These are phyloP conservation scores for Acropora tenuis DNA, from an alignment of 64 coral and sea anemone genomes.

Conservation along the genomic window DNA sequence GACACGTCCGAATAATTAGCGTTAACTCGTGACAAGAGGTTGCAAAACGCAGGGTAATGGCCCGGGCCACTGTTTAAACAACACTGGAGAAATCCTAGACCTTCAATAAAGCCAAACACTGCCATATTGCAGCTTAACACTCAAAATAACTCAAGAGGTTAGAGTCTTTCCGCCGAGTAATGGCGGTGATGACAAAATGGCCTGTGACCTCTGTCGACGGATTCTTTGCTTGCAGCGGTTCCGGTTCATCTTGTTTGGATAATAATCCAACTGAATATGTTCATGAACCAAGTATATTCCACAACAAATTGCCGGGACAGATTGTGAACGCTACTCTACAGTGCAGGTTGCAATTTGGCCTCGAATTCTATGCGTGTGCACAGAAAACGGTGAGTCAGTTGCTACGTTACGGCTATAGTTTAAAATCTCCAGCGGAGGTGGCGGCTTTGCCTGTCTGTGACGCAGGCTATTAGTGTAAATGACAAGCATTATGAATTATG, in stretches of 20 bases:
- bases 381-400: conserved; percentile 51
- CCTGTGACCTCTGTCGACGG: neutral
- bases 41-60: too few relatives aligned
- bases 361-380: conserved; percentile 7
- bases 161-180: too few relatives aligned
- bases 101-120: neutral
- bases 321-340: conserved; percentile 71
- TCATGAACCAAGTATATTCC: conserved; percentile 53
- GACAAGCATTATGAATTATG: too few relatives aligned
- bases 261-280: conserved; percentile 51
- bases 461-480: too few relatives aligned
- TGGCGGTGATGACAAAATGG: too few relatives aligned
- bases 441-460: too few relatives aligned
- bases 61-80: too few relatives aligned
- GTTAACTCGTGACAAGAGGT: too few relatives aligned
- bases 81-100: neutral
- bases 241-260: conserved; percentile 60
- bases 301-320: conserved; percentile 73
- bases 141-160: too few relatives aligned
- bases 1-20: too few relatives aligned
- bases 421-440: too few relatives aligned
- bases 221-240: conserved; percentile 26
- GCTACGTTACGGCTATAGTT: too few relatives aligned
- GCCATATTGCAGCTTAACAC: neutral
- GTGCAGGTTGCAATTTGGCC: conserved; percentile 60